Evolutionary conservation across 2,888 invertebrate genomes (phyloP), one percentile per base, ranked within the genome.

Genomic region (Lasioglossum malachurum): DNA sequence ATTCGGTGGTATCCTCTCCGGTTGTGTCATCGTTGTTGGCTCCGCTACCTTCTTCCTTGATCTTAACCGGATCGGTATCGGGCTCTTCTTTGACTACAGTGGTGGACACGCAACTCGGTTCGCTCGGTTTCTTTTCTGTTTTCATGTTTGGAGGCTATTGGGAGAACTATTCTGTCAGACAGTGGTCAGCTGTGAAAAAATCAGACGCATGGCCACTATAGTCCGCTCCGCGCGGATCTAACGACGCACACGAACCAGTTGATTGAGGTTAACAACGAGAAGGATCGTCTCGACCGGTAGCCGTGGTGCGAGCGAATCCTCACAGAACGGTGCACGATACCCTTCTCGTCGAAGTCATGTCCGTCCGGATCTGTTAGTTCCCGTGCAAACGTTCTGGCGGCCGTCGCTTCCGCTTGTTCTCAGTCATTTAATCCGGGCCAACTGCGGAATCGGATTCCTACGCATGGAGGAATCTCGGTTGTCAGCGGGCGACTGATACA

Each of bases 61-160:
- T 94, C 84, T 95, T 95, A 27, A 95, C 93, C n/a, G 94, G 85
- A 79, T 95, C 94, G 1, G 93, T 80, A 78, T 95, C 95, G n/a
- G 95, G 93, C 77, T 95, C 95, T 87, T 95, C 95, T 91, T 95
- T 95, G 53, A 95, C 95, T 80, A 95, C 94, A 57, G 94, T 93
- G 77, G 93, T 93, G 80, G 94, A 91, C 89, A 93, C 93, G 88
- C 95, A 95, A 91, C 93, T 95, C 38, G 95, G 93, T 90, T 95
- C 95, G 89, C 91, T 95, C 71, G 94, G 81, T 86, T 95, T 95
- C 92, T 95, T 95, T 92, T 95, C 95, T 83, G 95, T 95, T 94
- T 95, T 95, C 95, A 95, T 95, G 87, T 93, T 94, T 91, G 84
- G 73, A 71, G 82, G 73, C 74, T 77, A 84, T 38, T 81, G 80